Percentiles rank a stretch among this genome's conserved stretches.
Evolutionary conservation across 2,113 vertebrate species (phyloP).

Genomic region (Pithys albifrons): DNA sequence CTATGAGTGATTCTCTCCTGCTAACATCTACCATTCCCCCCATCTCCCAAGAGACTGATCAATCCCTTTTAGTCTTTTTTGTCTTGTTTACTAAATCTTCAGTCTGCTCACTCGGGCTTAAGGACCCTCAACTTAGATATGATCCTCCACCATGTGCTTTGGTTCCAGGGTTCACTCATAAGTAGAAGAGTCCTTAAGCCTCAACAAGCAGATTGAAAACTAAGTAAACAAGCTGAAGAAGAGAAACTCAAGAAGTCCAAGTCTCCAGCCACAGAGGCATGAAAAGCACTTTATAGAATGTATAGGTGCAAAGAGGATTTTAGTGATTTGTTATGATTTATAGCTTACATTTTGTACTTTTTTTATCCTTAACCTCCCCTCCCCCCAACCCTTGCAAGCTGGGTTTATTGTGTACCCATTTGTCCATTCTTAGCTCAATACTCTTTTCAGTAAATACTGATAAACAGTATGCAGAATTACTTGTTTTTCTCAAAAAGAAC

Average conservation of each 20-base stretch:
- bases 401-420: neutral
- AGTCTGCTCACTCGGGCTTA: neutral
- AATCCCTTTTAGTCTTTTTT: neutral
- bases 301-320: neutral
- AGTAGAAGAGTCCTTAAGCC: slow-evolving; percentile 22
- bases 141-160: neutral
- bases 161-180: neutral
- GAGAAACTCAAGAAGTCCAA: neutral
- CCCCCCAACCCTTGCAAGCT: neutral
- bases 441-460: neutral
- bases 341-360: neutral
- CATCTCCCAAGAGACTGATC: neutral
- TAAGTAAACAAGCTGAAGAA: slow-evolving; percentile 29
- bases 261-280: neutral
- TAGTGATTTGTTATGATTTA: neutral
- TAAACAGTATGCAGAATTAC: neutral
- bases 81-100: slow-evolving; percentile 11
- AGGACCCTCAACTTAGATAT: slow-evolving; percentile 14
- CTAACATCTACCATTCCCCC: neutral
- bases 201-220: slow-evolving; percentile 38
- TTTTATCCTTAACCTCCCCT: neutral
- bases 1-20: neutral
- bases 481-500: slow-evolving; percentile 18
- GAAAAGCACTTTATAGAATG: neutral
- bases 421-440: neutral